A percentile compares a stretch with the other conserved stretches of the same genome.
Conservation (phyloP, 2,888 invertebrate species). For the Epistrophella euchroma region DNA sequence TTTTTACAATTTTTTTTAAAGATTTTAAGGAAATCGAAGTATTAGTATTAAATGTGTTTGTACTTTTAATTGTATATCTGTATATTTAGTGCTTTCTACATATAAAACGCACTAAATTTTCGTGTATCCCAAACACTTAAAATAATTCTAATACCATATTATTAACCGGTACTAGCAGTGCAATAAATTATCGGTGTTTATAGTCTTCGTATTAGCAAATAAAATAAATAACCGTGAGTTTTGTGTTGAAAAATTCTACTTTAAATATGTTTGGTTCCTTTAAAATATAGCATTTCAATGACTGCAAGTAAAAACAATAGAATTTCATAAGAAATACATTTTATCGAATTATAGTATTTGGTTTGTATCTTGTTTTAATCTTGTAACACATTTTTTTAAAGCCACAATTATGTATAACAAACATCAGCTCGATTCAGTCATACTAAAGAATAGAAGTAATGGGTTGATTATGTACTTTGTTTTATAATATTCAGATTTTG, state of each 20-base stretch:
- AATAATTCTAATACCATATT: conserved; percentile 63
- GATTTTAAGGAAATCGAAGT: conserved; percentile 47
- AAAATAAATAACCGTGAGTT: conserved; percentile 26
- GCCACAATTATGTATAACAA: background rate
- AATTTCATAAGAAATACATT: background rate
- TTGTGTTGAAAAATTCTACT: conserved; percentile 17
- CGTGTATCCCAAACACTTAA: conserved; percentile 52
- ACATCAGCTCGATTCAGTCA: background rate
- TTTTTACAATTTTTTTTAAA: conserved; percentile 44
- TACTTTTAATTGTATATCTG: conserved; percentile 57
- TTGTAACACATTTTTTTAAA: background rate
- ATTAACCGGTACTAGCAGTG: conserved; percentile 66
- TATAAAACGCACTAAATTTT: conserved; percentile 38
- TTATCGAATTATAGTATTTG: background rate
- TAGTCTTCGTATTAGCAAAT: conserved; percentile 12
- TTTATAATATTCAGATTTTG: background rate
- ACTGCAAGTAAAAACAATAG: background rate
- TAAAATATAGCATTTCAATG: conserved; percentile 7
- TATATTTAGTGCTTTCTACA: conserved; percentile 48
- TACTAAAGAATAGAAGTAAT: background rate
- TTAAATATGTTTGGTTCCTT: background rate
- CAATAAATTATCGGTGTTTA: conserved; percentile 68
- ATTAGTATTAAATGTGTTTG: conserved; percentile 70
- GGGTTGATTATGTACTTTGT: background rate
- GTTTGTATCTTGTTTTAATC: background rate